Base-by-base conservation (phyloP, 2,888 invertebrate species). In the Drosophila bunnanda region DNA sequence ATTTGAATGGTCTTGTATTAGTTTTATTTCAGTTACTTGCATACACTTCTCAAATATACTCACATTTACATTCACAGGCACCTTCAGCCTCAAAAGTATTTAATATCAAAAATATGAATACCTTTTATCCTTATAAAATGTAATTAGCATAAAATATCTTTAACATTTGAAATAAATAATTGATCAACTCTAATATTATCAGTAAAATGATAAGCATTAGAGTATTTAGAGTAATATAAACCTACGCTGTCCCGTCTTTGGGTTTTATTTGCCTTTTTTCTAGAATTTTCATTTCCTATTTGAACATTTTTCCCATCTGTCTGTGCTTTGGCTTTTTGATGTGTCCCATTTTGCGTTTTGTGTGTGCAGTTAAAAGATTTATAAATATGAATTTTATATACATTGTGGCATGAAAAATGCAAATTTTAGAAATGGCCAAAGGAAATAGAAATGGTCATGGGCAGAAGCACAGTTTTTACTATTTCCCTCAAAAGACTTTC, bases 311-410 rank as follows among this genome's bases (percentile, higher is more conserved):
- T 79, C 61, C 78, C 76, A 76, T 62, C 66, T 32, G 56, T 74
- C 80, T 78, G 71, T 82, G 86, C 84, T 78, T 77, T 88, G 77
- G 72, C 86, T 88, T 88, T 81, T 88, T 83, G 88, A 84, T 88
- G 87, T 79, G 79, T 81, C 80, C 79, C 80, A 78, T 62, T 76
- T 75, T 69, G 62, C 52, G 56, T 56, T 83, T 74, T 82, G 82
- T 82, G 85, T 74, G 74, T 85, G 80, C 86, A 86, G 84, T 77
- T 84, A 88, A 84, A 84, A 88, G 84, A 84, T 84, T 84, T 84
- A 88, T 88, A 84, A 84, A 88, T 84, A 88, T 88, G 89, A 84
- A 84, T 88, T 83, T 86, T 86, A 88, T 84, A 88, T 88, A 88
- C 88, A 82, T 88, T 83, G 81, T 86, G 83, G 87, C 86, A 88